These are phyloP conservation scores for Geodia barretti DNA, from an alignment of 37 sponge, comb jelly and placozoan genomes.

Conservation along the genomic window DNA sequence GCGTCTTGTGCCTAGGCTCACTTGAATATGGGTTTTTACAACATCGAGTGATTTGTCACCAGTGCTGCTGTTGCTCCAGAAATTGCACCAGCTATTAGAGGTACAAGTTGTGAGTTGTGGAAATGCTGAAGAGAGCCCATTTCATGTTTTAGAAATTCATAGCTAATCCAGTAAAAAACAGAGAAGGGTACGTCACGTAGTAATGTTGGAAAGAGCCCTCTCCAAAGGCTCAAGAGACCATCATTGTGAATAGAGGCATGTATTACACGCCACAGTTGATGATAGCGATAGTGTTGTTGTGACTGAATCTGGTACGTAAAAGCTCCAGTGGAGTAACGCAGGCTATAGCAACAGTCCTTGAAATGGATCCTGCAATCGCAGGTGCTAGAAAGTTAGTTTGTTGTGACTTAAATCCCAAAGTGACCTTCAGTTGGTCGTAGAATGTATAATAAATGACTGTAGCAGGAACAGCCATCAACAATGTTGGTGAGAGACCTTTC, in stretches of 20 bases:
- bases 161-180: conserved; percentile 72
- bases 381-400: conserved; percentile 52
- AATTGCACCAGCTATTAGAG: conserved; percentile 65
- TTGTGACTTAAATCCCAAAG: conserved; percentile 62
- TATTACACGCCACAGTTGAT: conserved; percentile 42
- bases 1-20: conserved; percentile 26
- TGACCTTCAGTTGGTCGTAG: conserved; percentile 78
- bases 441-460: conserved; percentile 89
- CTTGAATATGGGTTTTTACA: conserved; percentile 88
- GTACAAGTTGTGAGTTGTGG: conserved; percentile 46
- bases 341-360: conserved; percentile 66
- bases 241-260: conserved; percentile 40
- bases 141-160: conserved; percentile 68
- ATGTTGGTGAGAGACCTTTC: conserved; percentile 85
- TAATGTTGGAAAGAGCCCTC: conserved; percentile 84
- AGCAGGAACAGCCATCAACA: conserved; percentile 84
- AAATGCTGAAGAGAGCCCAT: conserved; percentile 34
- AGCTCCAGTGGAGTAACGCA: conserved; percentile 85
- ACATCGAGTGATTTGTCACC: conserved; percentile 86
- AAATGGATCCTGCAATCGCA: conserved; percentile 57
- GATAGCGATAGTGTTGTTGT: conserved; percentile 43
- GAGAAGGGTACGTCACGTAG: conserved; percentile 92
- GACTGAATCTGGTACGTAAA: conserved; percentile 88
- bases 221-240: conserved; percentile 83
- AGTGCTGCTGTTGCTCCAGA: conserved; percentile 73